phyloP scores from a whole-genome alignment of 2,113 vertebrate genomes.

The Lanius ludovicianus region DNA sequence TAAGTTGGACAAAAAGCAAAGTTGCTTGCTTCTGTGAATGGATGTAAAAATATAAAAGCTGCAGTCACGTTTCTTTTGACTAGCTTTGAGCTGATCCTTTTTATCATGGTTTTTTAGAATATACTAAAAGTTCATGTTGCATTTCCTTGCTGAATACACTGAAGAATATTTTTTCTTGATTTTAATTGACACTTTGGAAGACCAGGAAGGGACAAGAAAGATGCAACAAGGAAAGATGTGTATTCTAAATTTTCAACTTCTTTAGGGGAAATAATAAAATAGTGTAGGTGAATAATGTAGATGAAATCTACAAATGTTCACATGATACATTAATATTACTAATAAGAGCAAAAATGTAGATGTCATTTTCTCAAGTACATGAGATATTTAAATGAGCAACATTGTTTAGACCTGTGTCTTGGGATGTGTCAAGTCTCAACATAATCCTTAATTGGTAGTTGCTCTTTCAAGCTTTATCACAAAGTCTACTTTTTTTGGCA shows the following conservation, averaged over 20 bases:
- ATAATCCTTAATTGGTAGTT: neutral
- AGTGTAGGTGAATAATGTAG: neutral
- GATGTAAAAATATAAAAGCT: neutral
- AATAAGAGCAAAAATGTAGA: neutral
- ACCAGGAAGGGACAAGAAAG: neutral
- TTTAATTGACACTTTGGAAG: neutral
- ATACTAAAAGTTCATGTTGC: neutral
- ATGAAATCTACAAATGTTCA: neutral
- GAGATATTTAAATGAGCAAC: neutral
- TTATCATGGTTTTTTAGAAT: neutral
- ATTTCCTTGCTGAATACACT: neutral
- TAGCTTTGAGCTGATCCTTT: neutral
- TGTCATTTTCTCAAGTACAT: neutral
- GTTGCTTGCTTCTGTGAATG: neutral
- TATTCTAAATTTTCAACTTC: neutral
- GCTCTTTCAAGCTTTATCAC: neutral
- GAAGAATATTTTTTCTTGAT: neutral
- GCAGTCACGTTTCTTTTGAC: neutral
- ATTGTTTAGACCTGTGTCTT: neutral
- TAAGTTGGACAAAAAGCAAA: neutral
- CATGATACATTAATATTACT: fast-evolving
- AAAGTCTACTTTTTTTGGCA: no score
- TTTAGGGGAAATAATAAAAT: neutral
- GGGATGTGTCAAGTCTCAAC: neutral
- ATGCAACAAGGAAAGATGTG: neutral